Evolutionary conservation across 2,113 vertebrate genomes (phyloP).

Genomic region (Nettapus auritus): DNA sequence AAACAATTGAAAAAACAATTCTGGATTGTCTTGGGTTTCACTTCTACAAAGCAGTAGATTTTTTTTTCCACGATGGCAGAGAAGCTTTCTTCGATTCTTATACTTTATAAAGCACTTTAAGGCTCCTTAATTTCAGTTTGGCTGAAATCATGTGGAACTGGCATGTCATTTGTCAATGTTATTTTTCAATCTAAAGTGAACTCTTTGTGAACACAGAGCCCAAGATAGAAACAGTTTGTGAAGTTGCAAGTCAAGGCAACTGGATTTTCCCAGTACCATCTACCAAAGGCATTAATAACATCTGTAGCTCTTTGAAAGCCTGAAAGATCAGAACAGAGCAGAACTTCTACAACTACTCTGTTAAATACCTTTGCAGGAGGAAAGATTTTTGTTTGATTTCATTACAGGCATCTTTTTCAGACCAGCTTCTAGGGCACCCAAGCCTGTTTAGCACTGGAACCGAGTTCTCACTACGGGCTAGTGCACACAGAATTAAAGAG

Average conservation of each 20-base stretch:
- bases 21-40: neutral
- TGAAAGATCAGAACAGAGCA: neutral
- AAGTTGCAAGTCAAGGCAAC: neutral
- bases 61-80: neutral
- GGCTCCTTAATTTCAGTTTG: neutral
- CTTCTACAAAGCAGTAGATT: neutral
- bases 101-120: neutral
- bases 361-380: neutral
- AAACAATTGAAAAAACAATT: neutral
- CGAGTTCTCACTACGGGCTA: neutral
- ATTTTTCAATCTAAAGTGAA: slow-evolving; percentile 2
- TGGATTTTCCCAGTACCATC: neutral
- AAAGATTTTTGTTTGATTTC: neutral
- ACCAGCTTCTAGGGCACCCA: neutral
- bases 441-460: neutral
- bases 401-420: neutral
- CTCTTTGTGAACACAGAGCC: neutral
- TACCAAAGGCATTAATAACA: neutral
- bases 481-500: neutral
- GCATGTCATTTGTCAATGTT: neutral
- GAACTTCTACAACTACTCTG: neutral
- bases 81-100: neutral
- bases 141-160: slow-evolving; percentile 7
- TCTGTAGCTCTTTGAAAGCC: neutral
- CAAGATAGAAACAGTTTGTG: neutral